Evolutionary conservation across 2,113 vertebrate genomes (phyloP), one percentile per base, ranked within the genome.

Genomic region (Larimichthys polyactis): DNA sequence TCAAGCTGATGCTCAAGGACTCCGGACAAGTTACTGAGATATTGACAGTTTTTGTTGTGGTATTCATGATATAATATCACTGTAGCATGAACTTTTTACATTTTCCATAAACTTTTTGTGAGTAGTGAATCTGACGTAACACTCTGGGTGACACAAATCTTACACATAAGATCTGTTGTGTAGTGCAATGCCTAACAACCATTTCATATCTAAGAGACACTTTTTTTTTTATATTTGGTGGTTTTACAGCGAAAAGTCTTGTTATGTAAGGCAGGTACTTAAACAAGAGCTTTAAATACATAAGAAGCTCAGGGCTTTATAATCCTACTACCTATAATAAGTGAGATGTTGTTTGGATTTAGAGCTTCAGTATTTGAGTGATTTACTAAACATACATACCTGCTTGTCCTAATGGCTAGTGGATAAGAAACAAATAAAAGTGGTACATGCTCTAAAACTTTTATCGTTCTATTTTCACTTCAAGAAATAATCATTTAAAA

Each of bases 301-400:
- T 86, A 81, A 77, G 76, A 77, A 64, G 64, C 78, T 84, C 51
- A 51, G 70, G 40, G 43, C 40, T 64, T n/a, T 67, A 44, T 85
- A 91, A 87, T 83, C 75, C 67, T 74, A 63, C 51, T 46, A 43
- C 19, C 29, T 65, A 64, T 73, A 74, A 80, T 75, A 71, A 73
- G 11, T 51, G 24, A 63, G 36, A 46, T 68, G 52, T 52, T 75
- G 59, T 74, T 72, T 55, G 46, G 32, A 66, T 43, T 83, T 67
- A 77, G 52, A 70, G 27, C 11, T 72, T 54, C 46, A 57, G 11
- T 17, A 20, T 32, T 46, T 11, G 9, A 58, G 64, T 43, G 17
- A 71, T 65, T 57, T 46, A 20, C 36, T 14, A 24, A 65, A 64
- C 11, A 68, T 19, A n/a, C 4, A 12, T 27, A n/a, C 14, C 20